phyloP scores from a whole-genome alignment of 1,140 invertebrate species.

The Ruditapes philippinarum region DNA sequence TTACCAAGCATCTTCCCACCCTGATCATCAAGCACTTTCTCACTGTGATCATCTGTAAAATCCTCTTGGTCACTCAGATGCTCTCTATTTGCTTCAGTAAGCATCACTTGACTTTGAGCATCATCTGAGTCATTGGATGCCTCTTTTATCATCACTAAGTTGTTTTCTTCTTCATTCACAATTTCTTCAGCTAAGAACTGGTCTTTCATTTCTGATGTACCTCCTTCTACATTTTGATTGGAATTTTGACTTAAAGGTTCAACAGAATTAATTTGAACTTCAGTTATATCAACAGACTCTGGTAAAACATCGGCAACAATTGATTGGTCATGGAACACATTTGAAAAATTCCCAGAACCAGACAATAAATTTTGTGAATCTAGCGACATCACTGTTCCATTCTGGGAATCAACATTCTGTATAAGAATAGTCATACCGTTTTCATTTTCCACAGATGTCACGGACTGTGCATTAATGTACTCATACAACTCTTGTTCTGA shows the following conservation, averaged over 20 bases:
- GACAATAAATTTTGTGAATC: constrained; percentile 43
- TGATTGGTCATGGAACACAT: constrained; percentile 46
- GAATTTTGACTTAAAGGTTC: background rate
- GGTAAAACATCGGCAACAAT: constrained; percentile 52
- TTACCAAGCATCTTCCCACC: constrained; percentile 27
- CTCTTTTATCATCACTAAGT: background rate
- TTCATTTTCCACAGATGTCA: constrained; percentile 31
- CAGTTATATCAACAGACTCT: constrained; percentile 7
- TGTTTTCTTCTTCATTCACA: background rate
- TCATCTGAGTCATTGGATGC: constrained; percentile 23
- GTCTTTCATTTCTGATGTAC: background rate
- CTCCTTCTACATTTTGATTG: background rate
- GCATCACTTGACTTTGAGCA: constrained; percentile 45
- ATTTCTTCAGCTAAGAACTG: background rate
- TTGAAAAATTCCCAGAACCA: constrained; percentile 5
- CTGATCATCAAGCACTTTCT: constrained; percentile 36
- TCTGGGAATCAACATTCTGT: constrained; percentile 48
- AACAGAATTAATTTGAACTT: constrained; percentile 46
- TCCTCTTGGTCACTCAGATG: constrained; percentile 35
- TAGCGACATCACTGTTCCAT: constrained; percentile 43
- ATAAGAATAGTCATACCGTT: constrained; percentile 61
- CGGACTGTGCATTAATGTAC: constrained; percentile 47
- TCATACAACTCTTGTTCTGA: constrained; percentile 61
- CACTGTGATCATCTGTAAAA: constrained; percentile 9
- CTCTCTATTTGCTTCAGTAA: constrained; percentile 40